Base-by-base conservation (phyloP, 1,140 invertebrate genomes). In the Saccostrea cuccullata region DNA sequence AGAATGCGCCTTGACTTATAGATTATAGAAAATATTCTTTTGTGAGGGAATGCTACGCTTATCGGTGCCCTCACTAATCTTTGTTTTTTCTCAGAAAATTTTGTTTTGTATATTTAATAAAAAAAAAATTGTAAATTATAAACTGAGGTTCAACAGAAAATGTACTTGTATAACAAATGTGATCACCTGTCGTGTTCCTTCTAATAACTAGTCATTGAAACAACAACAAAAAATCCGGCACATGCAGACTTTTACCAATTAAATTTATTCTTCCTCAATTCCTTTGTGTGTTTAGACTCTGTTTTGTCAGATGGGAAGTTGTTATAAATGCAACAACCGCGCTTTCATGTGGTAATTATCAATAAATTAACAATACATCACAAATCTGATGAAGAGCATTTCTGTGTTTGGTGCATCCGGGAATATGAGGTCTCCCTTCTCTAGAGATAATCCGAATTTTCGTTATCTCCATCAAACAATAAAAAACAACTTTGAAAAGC, bases 321-420 rank as follows among this genome's bases (percentile, higher is more conserved):
- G 70, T 77, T 77, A 47, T 47, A 26, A 77, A 77, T 77, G 13
- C 23, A 30, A 15, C 5, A 36, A 67, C 15, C 70, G 26, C 13
- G 70, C 70, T 77, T 77, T 77, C 70, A 15, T 77, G 26, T 77
- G 70, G 23, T 30, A 77, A 77, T 77, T 77, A 77, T 77, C 70
- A 36, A 77, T 26, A 13, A 36, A 77, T 77, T 77, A 77, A 26
- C 70, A 26, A 77, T 77, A 77, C 26, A 26, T 23, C 26, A 30
- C 26, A 26, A 12, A 30, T 36, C 26, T 77, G 26, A 77, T 77
- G 23, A 26, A 77, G 70, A 77, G 70, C 70, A 77, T 77, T 77
- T 77, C 70, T 36, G 23, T 77, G 70, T 77, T 36, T 26, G 26
- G 30, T 12, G 8, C 12, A 26, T 30, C 15, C 26, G 26, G 2